Conservation (phyloP, 2,113 vertebrate genomes). For the Dicentrarchus labrax region DNA sequence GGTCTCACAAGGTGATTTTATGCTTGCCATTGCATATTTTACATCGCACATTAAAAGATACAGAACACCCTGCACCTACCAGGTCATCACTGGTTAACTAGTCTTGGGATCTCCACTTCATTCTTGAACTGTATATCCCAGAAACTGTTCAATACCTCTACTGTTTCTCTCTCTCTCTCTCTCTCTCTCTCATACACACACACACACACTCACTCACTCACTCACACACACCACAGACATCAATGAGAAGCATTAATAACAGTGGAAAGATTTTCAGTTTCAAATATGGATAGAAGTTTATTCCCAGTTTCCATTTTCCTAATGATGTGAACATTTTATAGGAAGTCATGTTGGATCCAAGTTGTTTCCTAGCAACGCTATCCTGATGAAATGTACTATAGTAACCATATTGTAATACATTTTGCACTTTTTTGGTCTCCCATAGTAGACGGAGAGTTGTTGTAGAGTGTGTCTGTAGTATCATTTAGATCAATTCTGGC, state of each 20-base stretch:
- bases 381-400: constrained; percentile 3
- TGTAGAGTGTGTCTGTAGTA: too few relatives aligned
- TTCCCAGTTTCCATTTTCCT: constrained; percentile 13
- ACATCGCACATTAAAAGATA: neutral
- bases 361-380: constrained; percentile 37
- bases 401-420: neutral
- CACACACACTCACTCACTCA: neutral
- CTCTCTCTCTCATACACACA: neutral
- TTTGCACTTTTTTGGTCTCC: neutral
- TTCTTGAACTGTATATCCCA: neutral
- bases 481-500: neutral
- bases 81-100: neutral
- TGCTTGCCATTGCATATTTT: neutral
- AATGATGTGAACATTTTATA: constrained; percentile 40
- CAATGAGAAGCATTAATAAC: constrained; percentile 1
- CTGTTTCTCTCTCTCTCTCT: too few relatives aligned
- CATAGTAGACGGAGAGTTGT: neutral
- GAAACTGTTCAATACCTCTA: constrained; percentile 1
- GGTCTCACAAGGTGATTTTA: neutral
- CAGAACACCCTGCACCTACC: neutral
- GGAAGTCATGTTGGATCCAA: constrained; percentile 15
- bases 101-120: neutral
- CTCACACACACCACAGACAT: neutral
- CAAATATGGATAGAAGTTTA: neutral
- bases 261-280: neutral